Conservation (phyloP, 1,140 invertebrate species). For the Diabrotica undecimpunctata region DNA sequence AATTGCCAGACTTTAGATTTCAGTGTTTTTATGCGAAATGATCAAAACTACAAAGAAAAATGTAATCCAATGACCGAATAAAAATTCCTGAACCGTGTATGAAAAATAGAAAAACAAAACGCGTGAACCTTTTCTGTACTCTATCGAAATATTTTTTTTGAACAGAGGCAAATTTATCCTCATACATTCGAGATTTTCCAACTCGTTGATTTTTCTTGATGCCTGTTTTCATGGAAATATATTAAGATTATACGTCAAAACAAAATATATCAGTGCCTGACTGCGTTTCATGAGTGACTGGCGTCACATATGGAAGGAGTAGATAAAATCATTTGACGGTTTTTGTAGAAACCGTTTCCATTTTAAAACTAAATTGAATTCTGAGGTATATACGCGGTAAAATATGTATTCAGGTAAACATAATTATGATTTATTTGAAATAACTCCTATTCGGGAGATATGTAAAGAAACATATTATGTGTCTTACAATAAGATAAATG, state of each 20-base stretch:
- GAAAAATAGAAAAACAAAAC: not conserved
- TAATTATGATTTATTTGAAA: too few species aligned
- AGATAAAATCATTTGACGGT: not conserved
- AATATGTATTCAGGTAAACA: too few species aligned
- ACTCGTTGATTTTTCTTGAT: conserved; percentile 6
- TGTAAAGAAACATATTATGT: too few species aligned
- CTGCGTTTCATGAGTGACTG: conserved; percentile 6
- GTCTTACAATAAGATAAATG: too few species aligned
- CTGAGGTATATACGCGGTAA: not conserved
- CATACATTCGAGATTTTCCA: conserved; percentile 6
- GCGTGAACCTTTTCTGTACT: not conserved
- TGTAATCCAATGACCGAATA: too few species aligned
- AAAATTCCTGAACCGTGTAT: too few species aligned
- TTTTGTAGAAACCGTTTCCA: not conserved
- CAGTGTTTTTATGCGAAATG: too few species aligned
- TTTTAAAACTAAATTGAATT: not conserved
- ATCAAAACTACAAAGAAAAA: too few species aligned
- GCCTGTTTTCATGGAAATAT: conserved; percentile 9
- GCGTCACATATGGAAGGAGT: not conserved
- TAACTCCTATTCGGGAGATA: too few species aligned
- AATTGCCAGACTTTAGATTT: too few species aligned
- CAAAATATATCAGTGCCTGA: conserved; percentile 15
- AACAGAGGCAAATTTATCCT: not conserved
- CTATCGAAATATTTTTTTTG: not conserved
- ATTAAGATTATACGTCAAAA: conserved; percentile 12